Conservation (phyloP, 2,113 vertebrate species). For the Lutjanus erythropterus region DNA sequence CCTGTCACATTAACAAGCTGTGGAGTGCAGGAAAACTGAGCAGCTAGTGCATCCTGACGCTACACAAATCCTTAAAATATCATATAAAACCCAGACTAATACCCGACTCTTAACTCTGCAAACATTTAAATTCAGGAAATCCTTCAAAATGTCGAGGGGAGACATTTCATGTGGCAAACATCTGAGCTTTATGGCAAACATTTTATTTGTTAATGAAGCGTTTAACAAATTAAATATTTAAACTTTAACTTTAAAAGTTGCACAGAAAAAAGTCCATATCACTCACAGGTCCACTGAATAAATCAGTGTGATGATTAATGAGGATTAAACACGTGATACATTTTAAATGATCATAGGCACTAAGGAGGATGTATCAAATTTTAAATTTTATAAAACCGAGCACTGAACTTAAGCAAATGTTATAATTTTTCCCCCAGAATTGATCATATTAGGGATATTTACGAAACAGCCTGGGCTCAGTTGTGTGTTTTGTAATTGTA, state of each 20-base stretch:
- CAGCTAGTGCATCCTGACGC: conserved; percentile 30
- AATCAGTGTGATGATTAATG: conserved; percentile 4
- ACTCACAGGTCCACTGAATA: conserved; percentile 4
- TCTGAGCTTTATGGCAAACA: conserved; percentile 19
- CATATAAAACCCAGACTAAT: conserved; percentile 43
- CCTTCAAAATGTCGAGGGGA: conserved; percentile 40
- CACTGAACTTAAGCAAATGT: not conserved
- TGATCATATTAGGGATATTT: not conserved
- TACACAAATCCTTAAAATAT: conserved; percentile 50
- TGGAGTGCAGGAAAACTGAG: conserved; percentile 38
- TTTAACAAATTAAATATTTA: conserved; percentile 18
- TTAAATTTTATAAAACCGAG: not conserved
- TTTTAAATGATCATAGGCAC: not conserved
- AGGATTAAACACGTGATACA: too few relatives aligned
- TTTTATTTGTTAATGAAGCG: conserved; percentile 32
- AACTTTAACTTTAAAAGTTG: conserved; percentile 3
- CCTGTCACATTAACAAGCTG: conserved; percentile 77
- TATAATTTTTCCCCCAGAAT: not conserved
- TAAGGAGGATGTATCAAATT: not conserved
- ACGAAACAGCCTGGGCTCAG: not conserved
- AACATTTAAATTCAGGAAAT: conserved; percentile 66
- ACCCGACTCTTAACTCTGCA: conserved; percentile 50
- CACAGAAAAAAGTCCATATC: not conserved
- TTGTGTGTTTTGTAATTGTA: not conserved
- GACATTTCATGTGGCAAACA: conserved; percentile 44